Percentiles rank a stretch among this genome's conserved stretches.
These are phyloP conservation scores for Nycticebus coucang DNA, from an alignment of 2,113 vertebrate species.

Conservation along the genomic window DNA sequence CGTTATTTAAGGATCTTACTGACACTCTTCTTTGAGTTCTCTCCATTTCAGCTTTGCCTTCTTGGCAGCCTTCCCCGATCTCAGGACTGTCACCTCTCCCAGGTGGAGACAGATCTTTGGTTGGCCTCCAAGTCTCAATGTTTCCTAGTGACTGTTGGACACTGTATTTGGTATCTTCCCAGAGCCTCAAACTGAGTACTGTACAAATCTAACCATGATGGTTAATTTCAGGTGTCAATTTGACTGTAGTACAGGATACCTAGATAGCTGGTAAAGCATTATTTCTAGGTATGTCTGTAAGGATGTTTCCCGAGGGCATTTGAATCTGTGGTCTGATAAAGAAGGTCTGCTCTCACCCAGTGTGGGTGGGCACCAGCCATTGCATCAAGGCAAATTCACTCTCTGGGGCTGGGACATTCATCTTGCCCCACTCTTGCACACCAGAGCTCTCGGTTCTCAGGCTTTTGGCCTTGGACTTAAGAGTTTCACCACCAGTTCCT, in stretches of 20 bases:
- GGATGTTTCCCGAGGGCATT: not conserved
- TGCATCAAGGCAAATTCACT: fast-evolving
- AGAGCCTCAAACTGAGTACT: not conserved
- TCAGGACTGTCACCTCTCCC: not conserved
- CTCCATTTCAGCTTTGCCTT: not conserved
- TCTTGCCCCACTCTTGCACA: not conserved
- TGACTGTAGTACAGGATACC: not conserved
- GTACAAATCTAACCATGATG: not conserved
- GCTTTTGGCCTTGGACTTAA: not conserved
- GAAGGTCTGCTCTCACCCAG: not conserved
- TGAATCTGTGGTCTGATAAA: not conserved
- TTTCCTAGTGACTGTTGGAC: not conserved
- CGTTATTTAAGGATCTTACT: not conserved
- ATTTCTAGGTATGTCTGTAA: not conserved
- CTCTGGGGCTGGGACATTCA: not conserved
- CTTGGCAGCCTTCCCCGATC: not conserved
- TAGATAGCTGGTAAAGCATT: not conserved
- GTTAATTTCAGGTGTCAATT: not conserved
- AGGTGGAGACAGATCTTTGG: not conserved
- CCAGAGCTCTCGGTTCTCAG: not conserved
- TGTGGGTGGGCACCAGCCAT: not conserved
- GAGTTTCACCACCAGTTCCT: not conserved
- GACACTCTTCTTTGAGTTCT: not conserved
- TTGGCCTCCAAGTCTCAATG: not conserved
- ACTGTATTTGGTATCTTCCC: not conserved